Base-by-base conservation (phyloP, 2,113 vertebrate species). In the Micronycteris hirsuta region DNA sequence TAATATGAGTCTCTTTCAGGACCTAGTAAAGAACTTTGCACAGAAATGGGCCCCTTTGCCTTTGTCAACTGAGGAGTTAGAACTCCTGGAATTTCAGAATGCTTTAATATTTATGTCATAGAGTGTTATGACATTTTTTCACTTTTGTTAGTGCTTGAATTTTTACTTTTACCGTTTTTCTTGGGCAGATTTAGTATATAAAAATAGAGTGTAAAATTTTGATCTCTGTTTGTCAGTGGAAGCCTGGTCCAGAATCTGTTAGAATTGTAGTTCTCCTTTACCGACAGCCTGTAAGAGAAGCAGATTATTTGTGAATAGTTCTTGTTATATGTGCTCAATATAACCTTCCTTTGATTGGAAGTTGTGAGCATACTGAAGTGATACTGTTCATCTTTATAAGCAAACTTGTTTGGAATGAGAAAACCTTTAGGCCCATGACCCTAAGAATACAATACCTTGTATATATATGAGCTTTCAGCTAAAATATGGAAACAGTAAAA, bases 161-260 rank as follows among this genome's bases (percentile, higher is more conserved):
- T 94, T 80, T 89, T 78, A 63, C 63, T 89, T 94, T 85, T 68
- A 61, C 3, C 26, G 31, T 76, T 94, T 87, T 76, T 74, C 78
- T 81, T 85, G 41, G 47, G 31, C 24, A 89, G 20, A 47, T 67
- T 56, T 71, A 52, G 68, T 77, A 73, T 74, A n/a, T 93, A 86
- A 89, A 76, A 87, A 70, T 61, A 43, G 3, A 36, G 15, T 91
- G 20, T 84, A 52, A 58, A 78, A 68, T 52, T 86, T 81, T 73
- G 2, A 45, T 87, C 36, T 77, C 74, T 67, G 28, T 84, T 90
- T 70, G 58, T 76, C 70, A 36, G 0, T 93, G 41, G 49, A 86
- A 74, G 28, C 47, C 65, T 86, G 13, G 49, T 43, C 1, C 76
- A 91, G 41, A 86, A 68, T 82, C 45, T 38, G 47, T 4, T 58